Evolutionary conservation across 2,113 vertebrate genomes (phyloP).

Genomic region (Saguinus imperator): DNA sequence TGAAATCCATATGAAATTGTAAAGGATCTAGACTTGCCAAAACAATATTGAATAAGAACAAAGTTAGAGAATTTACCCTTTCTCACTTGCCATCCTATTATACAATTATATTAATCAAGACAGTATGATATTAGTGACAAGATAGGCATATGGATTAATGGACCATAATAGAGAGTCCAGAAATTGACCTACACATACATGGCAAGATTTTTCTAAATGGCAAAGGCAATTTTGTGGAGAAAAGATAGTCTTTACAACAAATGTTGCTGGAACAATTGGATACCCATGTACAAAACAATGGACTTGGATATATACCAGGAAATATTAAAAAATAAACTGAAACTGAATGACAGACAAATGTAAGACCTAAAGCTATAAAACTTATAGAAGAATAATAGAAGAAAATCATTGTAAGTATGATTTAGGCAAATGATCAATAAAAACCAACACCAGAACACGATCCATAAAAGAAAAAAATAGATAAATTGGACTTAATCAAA

Average conservation of each 20-base stretch:
- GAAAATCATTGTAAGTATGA: neutral
- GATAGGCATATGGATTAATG: neutral
- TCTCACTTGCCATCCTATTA: neutral
- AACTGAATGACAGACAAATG: neutral
- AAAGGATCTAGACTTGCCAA: neutral
- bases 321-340: neutral
- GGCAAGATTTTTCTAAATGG: neutral
- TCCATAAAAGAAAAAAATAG: neutral
- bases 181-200: neutral
- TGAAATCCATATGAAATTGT: conserved; percentile 23
- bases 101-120: conserved; percentile 6
- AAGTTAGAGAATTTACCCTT: neutral
- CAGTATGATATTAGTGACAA: neutral
- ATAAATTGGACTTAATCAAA: neutral
- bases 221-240: neutral
- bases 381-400: neutral
- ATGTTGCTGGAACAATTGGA: neutral
- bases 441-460: neutral
- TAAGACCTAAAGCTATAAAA: neutral
- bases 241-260: neutral
- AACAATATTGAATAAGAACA: conserved; percentile 32
- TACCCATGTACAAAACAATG: neutral
- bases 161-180: neutral
- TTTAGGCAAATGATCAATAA: conserved; percentile 1
- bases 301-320: neutral